Percentiles rank a stretch among this genome's conserved stretches.
Evolutionary conservation across 2,888 invertebrate genomes (phyloP).

Genomic region (Petrolisthes manimaculis): DNA sequence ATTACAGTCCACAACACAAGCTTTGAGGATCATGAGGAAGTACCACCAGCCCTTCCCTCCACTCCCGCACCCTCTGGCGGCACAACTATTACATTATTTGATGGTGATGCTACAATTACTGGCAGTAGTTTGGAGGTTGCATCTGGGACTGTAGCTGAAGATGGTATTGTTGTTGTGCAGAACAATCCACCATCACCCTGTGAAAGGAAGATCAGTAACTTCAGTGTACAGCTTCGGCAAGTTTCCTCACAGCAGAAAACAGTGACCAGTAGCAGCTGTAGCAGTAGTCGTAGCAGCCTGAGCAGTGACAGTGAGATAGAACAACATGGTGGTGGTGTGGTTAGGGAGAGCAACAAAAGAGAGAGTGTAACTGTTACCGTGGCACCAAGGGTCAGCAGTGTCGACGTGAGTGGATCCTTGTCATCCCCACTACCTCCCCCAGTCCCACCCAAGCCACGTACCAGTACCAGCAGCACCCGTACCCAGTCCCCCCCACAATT

Average conservation of each 20-base stretch:
- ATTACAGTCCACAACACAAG: constrained; percentile 32
- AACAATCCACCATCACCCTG: constrained; percentile 15
- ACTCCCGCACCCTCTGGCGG: constrained; percentile 49
- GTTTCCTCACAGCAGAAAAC: constrained; percentile 34
- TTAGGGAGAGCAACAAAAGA: background rate
- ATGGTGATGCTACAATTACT: constrained; percentile 48
- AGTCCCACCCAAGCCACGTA: constrained; percentile 48
- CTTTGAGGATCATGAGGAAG: constrained; percentile 27
- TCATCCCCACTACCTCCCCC: constrained; percentile 40
- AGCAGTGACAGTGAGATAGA: constrained; percentile 58
- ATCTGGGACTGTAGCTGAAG: constrained; percentile 16
- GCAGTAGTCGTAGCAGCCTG: constrained; percentile 56
- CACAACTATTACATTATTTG: constrained; percentile 58
- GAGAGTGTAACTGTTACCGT: constrained; percentile 58
- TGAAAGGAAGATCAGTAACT: constrained; percentile 47
- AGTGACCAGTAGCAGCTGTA: constrained; percentile 52
- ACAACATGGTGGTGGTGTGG: constrained; percentile 12
- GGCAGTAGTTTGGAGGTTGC: constrained; percentile 30
- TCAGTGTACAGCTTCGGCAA: constrained; percentile 57
- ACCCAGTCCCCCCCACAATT: constrained; percentile 48
- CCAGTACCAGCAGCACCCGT: background rate
- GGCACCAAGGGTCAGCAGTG: constrained; percentile 51
- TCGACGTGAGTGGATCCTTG: constrained; percentile 35
- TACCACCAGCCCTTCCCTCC: constrained; percentile 42
- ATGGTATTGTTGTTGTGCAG: constrained; percentile 50